phyloP scores from a whole-genome alignment of 2,888 invertebrate genomes.

The Daptonema setosum region DNA sequence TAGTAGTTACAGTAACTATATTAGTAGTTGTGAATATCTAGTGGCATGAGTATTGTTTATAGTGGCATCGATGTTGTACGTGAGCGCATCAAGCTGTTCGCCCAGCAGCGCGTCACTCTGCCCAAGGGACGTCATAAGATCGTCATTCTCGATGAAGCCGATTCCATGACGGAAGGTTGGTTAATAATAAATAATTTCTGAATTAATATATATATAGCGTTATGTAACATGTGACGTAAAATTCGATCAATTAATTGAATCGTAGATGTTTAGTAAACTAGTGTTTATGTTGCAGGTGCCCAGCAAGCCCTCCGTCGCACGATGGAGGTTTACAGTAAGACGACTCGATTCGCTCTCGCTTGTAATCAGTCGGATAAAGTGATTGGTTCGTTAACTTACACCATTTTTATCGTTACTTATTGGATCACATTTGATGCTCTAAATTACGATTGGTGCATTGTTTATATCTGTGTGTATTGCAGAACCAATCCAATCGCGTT shows the following conservation, averaged over 20 bases:
- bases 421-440: too few species aligned
- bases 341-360: slow-evolving; percentile 86
- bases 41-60: slow-evolving; percentile 5
- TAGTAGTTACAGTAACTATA: too few species aligned
- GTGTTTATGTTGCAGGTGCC: background rate
- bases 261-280: too few species aligned
- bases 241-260: too few species aligned
- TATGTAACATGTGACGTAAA: too few species aligned
- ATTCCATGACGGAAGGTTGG: background rate
- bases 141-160: slow-evolving; percentile 68
- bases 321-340: slow-evolving; percentile 92
- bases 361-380: slow-evolving; percentile 97
- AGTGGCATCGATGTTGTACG: slow-evolving; percentile 92
- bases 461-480: too few species aligned
- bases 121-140: slow-evolving; percentile 80
- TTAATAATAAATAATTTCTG: too few species aligned
- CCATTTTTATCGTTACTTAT: background rate
- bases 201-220: too few species aligned
- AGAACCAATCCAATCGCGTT: slow-evolving; percentile 93
- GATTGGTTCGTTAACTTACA: slow-evolving; percentile 37
- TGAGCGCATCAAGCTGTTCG: slow-evolving; percentile 96
- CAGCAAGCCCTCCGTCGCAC: slow-evolving; percentile 74
- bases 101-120: slow-evolving; percentile 79
- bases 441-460: too few species aligned
- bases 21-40: too few species aligned